Evolutionary conservation across 2,797 vertebrate genomes (phyloP).

Genomic region (Poeciliopsis presidionis): DNA sequence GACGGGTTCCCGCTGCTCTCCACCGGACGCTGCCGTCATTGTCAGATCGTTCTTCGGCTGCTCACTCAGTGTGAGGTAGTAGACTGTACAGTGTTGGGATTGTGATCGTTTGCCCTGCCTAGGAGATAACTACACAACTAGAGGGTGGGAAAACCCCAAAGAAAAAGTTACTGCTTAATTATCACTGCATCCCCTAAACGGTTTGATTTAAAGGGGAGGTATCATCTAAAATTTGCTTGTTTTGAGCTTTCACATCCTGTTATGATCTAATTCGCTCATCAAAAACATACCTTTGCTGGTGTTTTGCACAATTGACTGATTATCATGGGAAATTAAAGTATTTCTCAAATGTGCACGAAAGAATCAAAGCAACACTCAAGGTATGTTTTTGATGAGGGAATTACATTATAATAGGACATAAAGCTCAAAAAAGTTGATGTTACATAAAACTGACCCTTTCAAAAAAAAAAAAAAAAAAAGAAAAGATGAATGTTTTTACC

Average conservation of each 20-base stretch:
- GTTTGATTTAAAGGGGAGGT: neutral
- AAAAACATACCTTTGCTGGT: neutral
- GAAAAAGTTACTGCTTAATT: neutral
- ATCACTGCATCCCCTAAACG: neutral
- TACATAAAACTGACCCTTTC: too few species aligned
- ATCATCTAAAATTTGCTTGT: too few species aligned
- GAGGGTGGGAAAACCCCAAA: slow-evolving; percentile 68
- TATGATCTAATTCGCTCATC: too few species aligned
- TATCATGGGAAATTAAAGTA: too few species aligned
- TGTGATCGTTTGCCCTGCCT: slow-evolving; percentile 88
- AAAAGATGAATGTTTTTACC: neutral
- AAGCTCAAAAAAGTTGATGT: too few species aligned
- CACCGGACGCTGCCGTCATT: neutral
- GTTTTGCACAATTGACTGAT: too few species aligned
- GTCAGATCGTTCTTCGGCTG: slow-evolving; percentile 24
- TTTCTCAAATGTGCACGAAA: too few species aligned
- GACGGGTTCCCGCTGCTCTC: neutral
- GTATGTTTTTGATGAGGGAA: too few species aligned
- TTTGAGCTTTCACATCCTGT: too few species aligned
- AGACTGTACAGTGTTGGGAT: slow-evolving; percentile 98
- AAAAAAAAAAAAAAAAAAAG: too few species aligned
- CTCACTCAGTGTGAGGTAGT: slow-evolving; percentile 95
- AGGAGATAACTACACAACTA: slow-evolving; percentile 98
- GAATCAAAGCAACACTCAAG: too few species aligned
- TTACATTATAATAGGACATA: too few species aligned